These are phyloP conservation scores for Holothuria scabra DNA, from an alignment of 53 echinoderm and acorn worm genomes.

Conservation along the genomic window DNA sequence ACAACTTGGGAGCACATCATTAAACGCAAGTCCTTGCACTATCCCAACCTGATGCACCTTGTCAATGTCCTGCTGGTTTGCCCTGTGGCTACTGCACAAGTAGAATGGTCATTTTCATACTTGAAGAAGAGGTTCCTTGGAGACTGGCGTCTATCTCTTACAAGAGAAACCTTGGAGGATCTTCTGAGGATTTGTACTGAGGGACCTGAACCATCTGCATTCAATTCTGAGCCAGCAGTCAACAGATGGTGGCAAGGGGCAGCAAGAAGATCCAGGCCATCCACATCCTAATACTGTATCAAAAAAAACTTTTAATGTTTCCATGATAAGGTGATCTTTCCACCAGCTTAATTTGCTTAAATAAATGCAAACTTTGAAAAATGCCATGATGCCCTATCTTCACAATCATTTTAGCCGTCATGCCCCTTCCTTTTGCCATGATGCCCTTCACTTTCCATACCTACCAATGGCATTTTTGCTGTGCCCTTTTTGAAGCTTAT, in stretches of 20 bases:
- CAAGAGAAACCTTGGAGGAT: constrained; percentile 1
- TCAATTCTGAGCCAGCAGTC: constrained; percentile 23
- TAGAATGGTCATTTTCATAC: constrained; percentile 24
- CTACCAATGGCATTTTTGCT: no score
- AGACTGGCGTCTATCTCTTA: constrained; percentile 35
- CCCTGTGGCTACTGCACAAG: constrained; percentile 33
- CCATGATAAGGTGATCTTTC: no score
- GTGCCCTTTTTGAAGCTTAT: no score
- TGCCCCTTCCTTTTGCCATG: no score
- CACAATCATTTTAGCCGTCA: no score
- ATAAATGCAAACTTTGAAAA: no score
- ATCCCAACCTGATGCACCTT: constrained; percentile 30
- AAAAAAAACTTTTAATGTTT: no score
- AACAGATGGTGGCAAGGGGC: constrained; percentile 16
- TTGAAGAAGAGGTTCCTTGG: constrained; percentile 4
- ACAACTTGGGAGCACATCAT: neutral
- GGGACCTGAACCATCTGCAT: constrained; percentile 12
- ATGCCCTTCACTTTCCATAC: no score
- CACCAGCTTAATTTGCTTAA: no score
- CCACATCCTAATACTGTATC: no score
- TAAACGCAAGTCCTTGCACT: neutral
- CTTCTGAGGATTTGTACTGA: constrained; percentile 32
- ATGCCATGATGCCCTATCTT: no score
- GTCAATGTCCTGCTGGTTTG: constrained; percentile 27
- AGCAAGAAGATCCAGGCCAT: neutral